Base-by-base conservation (phyloP, 2,113 vertebrate genomes). In the Phycodurus eques region DNA sequence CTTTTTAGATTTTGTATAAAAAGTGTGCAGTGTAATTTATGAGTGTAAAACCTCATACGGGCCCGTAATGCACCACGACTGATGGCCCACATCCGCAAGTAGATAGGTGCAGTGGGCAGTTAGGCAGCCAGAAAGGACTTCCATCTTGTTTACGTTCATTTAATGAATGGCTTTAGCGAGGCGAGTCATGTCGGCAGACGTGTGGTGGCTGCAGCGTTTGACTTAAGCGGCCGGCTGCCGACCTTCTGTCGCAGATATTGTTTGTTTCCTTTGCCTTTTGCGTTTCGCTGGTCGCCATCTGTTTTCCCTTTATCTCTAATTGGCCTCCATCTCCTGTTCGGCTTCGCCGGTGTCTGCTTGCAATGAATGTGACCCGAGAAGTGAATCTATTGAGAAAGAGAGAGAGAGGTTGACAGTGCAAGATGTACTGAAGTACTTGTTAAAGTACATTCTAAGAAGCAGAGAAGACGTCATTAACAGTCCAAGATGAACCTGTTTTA, bases 1-100 rank as follows among this genome's bases (percentile, higher is more conserved):
- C 75, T 85, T 87, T 88, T 89, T 71, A 80, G 71, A 80, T 80
- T 75, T 86, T 73, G 78, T 79, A 81, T 86, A 79, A 83, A 86
- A 82, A 69, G 80, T 65, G 70, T 78, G 70, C 49, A 31, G 66
- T 71, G 69, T 83, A 72, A 85, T 86, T 80, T 78, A 84, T 78
- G 72, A 76, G 79, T 67, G 78, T 70, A 57, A 43, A 68, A 73
- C 72, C 61, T 72, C 73, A 61, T 67, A 46, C 62, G 46, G 66
- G 67, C 71, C 60, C 17, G 19, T 43, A 35, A 63, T 35, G 9
- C 61, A 20, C 39, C 0, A 11, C 35, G 2, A 12, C 60, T 19
- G 13, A 39, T 39, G 33, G 39, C 15, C 17, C 60, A 9, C 8
- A 20, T 39, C 35, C 17, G 19, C 61, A 22, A 60, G 57, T 27